A percentile compares a stretch with the other conserved stretches of the same genome.
Conservation (phyloP, 2,888 invertebrate species). For the Scelioninae gen. 1 region DNA sequence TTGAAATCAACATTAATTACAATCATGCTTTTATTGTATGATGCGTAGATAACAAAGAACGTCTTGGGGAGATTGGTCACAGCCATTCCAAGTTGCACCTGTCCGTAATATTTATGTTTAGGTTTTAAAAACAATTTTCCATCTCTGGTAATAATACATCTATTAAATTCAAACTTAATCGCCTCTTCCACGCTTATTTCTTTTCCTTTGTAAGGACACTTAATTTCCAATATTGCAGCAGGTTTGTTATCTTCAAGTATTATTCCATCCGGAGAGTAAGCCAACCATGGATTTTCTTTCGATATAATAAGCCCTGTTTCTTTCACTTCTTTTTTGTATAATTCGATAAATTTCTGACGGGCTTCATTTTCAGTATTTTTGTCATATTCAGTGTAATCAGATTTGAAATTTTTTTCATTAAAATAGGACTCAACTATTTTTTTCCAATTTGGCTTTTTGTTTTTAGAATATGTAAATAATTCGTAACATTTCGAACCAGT, state of each 20-base stretch:
- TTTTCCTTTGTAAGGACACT: slow-evolving; percentile 69
- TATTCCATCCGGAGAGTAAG: slow-evolving; percentile 25
- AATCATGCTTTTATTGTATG: slow-evolving; percentile 17
- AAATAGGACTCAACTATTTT: slow-evolving; percentile 22
- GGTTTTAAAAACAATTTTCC: slow-evolving; percentile 19
- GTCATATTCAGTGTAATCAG: slow-evolving; percentile 50
- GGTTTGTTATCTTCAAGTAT: slow-evolving; percentile 57
- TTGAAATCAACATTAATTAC: neutral
- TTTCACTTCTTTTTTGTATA: slow-evolving; percentile 4
- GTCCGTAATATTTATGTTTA: slow-evolving; percentile 57
- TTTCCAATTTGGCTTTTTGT: slow-evolving; percentile 60
- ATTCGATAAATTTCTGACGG: neutral
- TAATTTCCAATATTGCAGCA: slow-evolving; percentile 68
- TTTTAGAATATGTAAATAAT: slow-evolving; percentile 62
- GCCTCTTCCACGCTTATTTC: slow-evolving; percentile 23
- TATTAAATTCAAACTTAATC: slow-evolving; percentile 19
- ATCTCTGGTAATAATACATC: neutral
- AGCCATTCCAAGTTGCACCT: slow-evolving; percentile 62
- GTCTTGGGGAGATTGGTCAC: slow-evolving; percentile 10
- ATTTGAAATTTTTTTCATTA: slow-evolving; percentile 27
- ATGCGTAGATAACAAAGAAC: slow-evolving; percentile 16
- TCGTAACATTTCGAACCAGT: slow-evolving; percentile 67
- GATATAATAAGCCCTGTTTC: slow-evolving; percentile 21
- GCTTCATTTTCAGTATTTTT: slow-evolving; percentile 31
- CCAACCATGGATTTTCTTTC: slow-evolving; percentile 22